Conservation (phyloP, 2,797 vertebrate genomes). For the Macropus fuliginosus region DNA sequence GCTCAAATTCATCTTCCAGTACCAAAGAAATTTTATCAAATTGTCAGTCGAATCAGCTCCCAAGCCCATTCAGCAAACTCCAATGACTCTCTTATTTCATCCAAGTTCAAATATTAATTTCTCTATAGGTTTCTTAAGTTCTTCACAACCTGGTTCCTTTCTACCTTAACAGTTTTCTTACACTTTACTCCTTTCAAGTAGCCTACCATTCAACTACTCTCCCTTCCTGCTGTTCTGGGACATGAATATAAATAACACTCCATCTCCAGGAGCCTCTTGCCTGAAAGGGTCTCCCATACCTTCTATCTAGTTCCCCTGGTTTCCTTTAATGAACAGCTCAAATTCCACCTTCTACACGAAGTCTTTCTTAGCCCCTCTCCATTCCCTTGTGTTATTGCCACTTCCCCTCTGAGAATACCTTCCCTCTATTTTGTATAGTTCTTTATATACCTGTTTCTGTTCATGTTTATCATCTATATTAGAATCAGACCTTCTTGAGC, state of each 20-base stretch:
- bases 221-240: background rate
- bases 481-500: background rate
- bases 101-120: background rate
- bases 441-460: background rate
- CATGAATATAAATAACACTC: background rate
- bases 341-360: background rate
- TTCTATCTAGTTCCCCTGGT: background rate
- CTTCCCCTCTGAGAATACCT: background rate
- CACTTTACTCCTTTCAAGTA: background rate
- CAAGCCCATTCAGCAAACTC: background rate
- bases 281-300: no score
- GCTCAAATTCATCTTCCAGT: background rate
- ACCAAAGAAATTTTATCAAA: background rate
- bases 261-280: background rate
- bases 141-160: background rate
- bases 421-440: background rate
- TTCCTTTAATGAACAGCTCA: background rate
- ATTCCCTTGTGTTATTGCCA: background rate
- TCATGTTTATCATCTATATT: background rate
- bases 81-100: background rate
- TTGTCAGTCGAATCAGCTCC: background rate
- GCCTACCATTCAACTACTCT: background rate
- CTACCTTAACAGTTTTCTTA: background rate
- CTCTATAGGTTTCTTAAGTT: background rate
- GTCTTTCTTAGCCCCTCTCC: background rate